Base-by-base conservation (phyloP, 2,113 vertebrate species). In the Campylorhamphus procurvoides region DNA sequence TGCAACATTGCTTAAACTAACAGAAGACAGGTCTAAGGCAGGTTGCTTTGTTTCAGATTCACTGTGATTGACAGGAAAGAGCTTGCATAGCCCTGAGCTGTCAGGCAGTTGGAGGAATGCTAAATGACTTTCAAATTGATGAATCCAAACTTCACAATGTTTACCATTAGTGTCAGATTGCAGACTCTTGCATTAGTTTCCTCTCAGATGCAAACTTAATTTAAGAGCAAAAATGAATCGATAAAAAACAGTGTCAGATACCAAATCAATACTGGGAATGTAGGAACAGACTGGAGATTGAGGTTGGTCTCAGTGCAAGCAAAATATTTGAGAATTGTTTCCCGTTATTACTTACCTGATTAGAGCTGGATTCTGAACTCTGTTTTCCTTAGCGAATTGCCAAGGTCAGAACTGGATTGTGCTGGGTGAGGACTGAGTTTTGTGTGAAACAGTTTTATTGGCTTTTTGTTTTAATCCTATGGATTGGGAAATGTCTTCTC, bases 191-290 rank as follows among this genome's bases (percentile, higher is more conserved):
- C 35, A 79, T 76, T 89, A 72, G 44, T 79, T 93, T 85, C 60
- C 23, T 78, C 74, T 89, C n/a, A n/a, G 35, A 53, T 87, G 60
- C 87, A 90, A 93, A 87, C 69, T 90, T 91, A 82, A 91, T 89
- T 90, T 85, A 90, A 78, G 60, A 82, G 49, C 58, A 93, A 79
- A 89, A 95, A 95, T 69, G 28, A 69, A 85, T 94, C 62, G 0
- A 58, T 87, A 79, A 68, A 85, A 87, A 87, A 4, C 53, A 58
- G 42, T 72, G 49, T 84, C 44, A 82, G 60, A 55, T 87, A 69
- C 46, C 42, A 75, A 52, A 76, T 93, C 82, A 87, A 79, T 91
- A 76, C 44, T 47, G 39, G 64, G 40, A 90, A 91, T 33, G 19
- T 58, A 56, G 71, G 49, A 94, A 60, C 37, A 85, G 74, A 56